Percentiles rank a stretch among this genome's conserved stretches.
Conservation (phyloP, 2,888 invertebrate species). For the Monopis laevigella region DNA sequence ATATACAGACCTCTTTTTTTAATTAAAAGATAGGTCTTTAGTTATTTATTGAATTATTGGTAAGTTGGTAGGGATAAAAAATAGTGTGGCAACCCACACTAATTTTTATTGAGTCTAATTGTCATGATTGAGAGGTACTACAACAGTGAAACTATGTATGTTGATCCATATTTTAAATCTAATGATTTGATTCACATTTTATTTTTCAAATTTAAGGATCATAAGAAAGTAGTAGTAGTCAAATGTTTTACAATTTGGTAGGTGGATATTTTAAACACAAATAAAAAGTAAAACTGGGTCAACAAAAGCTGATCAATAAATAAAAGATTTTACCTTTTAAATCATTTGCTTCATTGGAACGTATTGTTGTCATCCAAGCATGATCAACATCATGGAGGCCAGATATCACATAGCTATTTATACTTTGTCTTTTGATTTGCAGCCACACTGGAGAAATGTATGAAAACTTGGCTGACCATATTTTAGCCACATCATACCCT, state of each 20-base stretch:
- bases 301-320: not conserved
- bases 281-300: not conserved
- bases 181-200: no score
- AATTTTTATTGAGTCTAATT: no score
- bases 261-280: not conserved
- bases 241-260: not conserved
- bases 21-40: no score
- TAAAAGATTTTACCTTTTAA: not conserved
- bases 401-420: constrained; percentile 71
- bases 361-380: constrained; percentile 82
- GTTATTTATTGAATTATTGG: no score
- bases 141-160: no score
- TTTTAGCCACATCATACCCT: constrained; percentile 93
- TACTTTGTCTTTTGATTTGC: constrained; percentile 75
- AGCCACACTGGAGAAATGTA: constrained; percentile 96
- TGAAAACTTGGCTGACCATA: constrained; percentile 88
- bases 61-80: no score
- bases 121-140: no score
- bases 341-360: constrained; percentile 49
- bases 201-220: no score
- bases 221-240: no score
- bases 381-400: constrained; percentile 87
- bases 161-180: no score
- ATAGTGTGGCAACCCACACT: no score
- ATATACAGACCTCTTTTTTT: no score